Conservation (phyloP, 2,888 invertebrate genomes). For the Agelastica alni region DNA sequence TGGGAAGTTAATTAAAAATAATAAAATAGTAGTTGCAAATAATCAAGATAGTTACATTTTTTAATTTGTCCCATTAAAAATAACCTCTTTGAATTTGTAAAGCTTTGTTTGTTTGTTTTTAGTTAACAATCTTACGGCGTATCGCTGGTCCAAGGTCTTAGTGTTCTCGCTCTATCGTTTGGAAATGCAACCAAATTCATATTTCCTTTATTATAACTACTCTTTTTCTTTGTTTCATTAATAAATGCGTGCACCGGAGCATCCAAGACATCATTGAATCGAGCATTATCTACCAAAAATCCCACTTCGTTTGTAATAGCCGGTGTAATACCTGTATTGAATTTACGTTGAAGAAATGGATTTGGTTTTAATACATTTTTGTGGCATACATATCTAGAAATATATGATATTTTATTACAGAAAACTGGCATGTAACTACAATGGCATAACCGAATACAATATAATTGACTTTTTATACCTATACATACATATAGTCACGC, state of each 20-base stretch:
- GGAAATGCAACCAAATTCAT: constrained; percentile 52
- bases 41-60: too few species aligned
- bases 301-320: constrained; percentile 50
- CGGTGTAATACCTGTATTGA: constrained; percentile 51
- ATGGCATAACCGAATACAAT: too few species aligned
- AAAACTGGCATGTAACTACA: too few species aligned
- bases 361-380: not conserved
- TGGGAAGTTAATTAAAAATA: too few species aligned
- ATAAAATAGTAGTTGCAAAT: too few species aligned
- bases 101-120: too few species aligned
- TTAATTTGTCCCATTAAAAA: too few species aligned
- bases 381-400: not conserved
- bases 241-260: constrained; percentile 43
- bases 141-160: constrained; percentile 46
- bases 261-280: constrained; percentile 39
- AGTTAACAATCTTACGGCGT: constrained; percentile 38
- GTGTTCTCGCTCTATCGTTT: constrained; percentile 48
- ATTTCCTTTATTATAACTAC: constrained; percentile 33
- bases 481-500: too few species aligned
- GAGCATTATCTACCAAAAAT: constrained; percentile 45
- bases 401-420: too few species aligned
- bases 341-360: constrained; percentile 35
- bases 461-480: too few species aligned
- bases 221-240: constrained; percentile 24
- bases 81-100: too few species aligned